Evolutionary conservation across 2,888 invertebrate genomes (phyloP).

Genomic region (Dione juno): DNA sequence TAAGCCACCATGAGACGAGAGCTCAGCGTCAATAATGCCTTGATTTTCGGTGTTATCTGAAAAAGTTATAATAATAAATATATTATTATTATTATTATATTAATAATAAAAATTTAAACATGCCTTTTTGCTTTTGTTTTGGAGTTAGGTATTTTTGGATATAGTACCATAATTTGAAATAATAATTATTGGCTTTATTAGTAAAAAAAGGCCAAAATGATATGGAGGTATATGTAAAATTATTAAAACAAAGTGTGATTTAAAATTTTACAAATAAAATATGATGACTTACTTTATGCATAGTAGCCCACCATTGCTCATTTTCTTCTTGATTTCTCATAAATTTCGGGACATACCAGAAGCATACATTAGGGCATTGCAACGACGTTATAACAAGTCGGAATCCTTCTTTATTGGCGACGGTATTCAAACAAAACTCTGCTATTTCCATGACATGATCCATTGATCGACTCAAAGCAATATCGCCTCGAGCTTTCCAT

Average conservation of each 20-base stretch:
- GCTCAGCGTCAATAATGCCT: slow-evolving; percentile 85
- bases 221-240: no score
- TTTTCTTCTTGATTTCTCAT: slow-evolving; percentile 73
- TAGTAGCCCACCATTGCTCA: slow-evolving; percentile 78
- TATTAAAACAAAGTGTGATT: no score
- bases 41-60: slow-evolving; percentile 87
- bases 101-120: no score
- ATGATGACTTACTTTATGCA: slow-evolving; percentile 71
- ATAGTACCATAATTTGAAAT: no score
- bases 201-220: no score
- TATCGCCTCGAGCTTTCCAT: slow-evolving; percentile 92
- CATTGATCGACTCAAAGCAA: slow-evolving; percentile 83
- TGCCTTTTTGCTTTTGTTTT: no score
- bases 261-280: neutral
- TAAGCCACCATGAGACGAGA: slow-evolving; percentile 91
- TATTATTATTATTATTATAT: no score
- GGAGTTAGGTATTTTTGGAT: no score
- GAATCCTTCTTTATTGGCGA: slow-evolving; percentile 83
- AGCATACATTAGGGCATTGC: slow-evolving; percentile 94
- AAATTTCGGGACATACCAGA: slow-evolving; percentile 91
- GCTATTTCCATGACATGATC: slow-evolving; percentile 86
- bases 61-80: slow-evolving; percentile 39
- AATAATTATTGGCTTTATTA: no score
- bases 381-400: slow-evolving; percentile 81
- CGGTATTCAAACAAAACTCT: slow-evolving; percentile 80